Conservation (phyloP, 1,140 invertebrate species). For the Brachionus paranguensis region DNA sequence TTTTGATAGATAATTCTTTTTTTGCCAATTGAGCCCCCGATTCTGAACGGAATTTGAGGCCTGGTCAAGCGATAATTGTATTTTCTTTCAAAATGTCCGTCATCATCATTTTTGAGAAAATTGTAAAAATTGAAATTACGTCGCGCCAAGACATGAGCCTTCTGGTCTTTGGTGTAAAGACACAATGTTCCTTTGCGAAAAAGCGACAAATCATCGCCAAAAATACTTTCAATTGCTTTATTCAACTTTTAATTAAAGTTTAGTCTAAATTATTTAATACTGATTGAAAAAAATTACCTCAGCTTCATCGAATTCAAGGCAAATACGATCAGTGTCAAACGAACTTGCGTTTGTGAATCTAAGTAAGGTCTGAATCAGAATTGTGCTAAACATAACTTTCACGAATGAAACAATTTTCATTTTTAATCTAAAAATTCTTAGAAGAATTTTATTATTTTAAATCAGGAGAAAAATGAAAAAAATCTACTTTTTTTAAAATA, state of each 20-base stretch:
- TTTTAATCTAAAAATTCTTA: neutral
- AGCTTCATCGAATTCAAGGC: neutral
- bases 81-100: neutral
- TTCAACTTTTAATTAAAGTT: neutral
- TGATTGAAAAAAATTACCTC: neutral
- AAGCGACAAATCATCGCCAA: neutral
- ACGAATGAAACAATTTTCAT: neutral
- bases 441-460: neutral
- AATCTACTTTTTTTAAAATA: too few species aligned
- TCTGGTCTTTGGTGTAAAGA: neutral
- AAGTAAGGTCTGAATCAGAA: neutral
- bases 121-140: neutral
- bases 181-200: neutral
- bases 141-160: neutral
- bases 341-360: neutral
- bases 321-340: neutral
- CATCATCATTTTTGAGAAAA: neutral
- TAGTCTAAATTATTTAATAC: neutral
- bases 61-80: neutral
- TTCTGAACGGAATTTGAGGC: slow-evolving; percentile 13
- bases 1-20: slow-evolving; percentile 6
- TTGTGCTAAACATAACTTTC: neutral
- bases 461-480: too few species aligned
- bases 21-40: neutral
- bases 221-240: neutral